Percentiles rank a stretch among this genome's conserved stretches.
Evolutionary conservation across 2,797 vertebrate genomes (phyloP).

Genomic region (Brachyalestes nurse): DNA sequence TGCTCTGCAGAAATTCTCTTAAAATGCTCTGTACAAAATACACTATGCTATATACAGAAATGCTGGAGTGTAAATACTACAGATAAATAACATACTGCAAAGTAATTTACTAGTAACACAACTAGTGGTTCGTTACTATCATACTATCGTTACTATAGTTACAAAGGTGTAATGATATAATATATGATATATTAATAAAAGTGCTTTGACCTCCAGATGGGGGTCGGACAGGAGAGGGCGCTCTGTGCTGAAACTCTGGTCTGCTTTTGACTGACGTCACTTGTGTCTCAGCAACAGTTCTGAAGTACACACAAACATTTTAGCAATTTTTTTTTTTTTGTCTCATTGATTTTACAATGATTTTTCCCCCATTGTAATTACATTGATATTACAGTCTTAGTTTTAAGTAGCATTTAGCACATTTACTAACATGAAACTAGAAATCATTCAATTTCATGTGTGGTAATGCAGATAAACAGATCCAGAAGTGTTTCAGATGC

Average conservation of each 20-base stretch:
- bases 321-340: not conserved
- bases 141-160: too few species aligned
- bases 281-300: slow-evolving; percentile 63
- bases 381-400: too few species aligned
- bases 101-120: too few species aligned
- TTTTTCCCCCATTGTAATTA: too few species aligned
- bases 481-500: too few species aligned
- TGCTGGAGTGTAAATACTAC: too few species aligned
- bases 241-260: slow-evolving; percentile 55
- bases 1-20: too few species aligned
- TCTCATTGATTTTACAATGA: too few species aligned
- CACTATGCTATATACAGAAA: too few species aligned
- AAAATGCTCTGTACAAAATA: too few species aligned
- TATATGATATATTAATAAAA: not conserved
- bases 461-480: not conserved
- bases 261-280: slow-evolving; percentile 58
- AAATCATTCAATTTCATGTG: not conserved
- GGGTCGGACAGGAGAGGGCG: slow-evolving; percentile 58
- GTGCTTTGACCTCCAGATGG: slow-evolving; percentile 69
- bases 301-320: slow-evolving; percentile 50
- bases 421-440: not conserved
- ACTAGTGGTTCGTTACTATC: too few species aligned
- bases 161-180: not conserved
- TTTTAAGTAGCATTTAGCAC: not conserved
- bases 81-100: too few species aligned